Percentiles rank a stretch among this genome's conserved stretches.
Conservation (phyloP, 2,113 vertebrate species). For the Camelus dromedarius region DNA sequence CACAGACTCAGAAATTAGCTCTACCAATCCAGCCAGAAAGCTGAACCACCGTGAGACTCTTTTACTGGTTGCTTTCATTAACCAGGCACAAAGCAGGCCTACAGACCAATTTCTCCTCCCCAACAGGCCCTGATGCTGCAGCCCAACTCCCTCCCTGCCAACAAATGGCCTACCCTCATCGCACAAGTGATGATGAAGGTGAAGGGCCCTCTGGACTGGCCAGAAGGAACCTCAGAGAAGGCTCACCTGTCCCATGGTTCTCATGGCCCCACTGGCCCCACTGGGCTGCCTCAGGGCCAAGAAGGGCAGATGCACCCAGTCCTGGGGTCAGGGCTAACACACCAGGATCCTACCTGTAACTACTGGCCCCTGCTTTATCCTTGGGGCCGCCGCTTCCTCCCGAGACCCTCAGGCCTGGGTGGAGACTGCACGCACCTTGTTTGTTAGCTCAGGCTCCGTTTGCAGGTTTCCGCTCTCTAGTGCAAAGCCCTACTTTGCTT, state of each 20-base stretch:
- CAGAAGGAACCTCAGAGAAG: not conserved
- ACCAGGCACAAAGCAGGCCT: not conserved
- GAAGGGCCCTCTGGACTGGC: not conserved
- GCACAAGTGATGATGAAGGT: not conserved
- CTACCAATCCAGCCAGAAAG: not conserved
- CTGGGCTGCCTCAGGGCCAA: not conserved
- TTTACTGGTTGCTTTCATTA: slow-evolving; percentile 16
- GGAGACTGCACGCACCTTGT: not conserved
- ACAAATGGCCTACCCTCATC: not conserved
- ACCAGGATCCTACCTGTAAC: not conserved
- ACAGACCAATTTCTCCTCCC: not conserved
- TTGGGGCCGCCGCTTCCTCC: not conserved
- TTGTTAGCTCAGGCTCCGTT: not conserved
- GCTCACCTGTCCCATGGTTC: not conserved
- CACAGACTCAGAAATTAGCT: not conserved
- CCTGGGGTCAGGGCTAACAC: not conserved
- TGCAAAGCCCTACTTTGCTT: not conserved
- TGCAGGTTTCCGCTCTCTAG: not conserved
- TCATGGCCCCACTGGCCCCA: not conserved
- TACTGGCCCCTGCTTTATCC: not conserved
- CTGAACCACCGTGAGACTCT: not conserved
- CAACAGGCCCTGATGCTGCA: not conserved
- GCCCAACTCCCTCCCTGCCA: not conserved
- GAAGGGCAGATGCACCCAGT: not conserved
- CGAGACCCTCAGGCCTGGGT: not conserved